Evolutionary conservation across 2,113 vertebrate genomes (phyloP).

Genomic region (Verasper variegatus): DNA sequence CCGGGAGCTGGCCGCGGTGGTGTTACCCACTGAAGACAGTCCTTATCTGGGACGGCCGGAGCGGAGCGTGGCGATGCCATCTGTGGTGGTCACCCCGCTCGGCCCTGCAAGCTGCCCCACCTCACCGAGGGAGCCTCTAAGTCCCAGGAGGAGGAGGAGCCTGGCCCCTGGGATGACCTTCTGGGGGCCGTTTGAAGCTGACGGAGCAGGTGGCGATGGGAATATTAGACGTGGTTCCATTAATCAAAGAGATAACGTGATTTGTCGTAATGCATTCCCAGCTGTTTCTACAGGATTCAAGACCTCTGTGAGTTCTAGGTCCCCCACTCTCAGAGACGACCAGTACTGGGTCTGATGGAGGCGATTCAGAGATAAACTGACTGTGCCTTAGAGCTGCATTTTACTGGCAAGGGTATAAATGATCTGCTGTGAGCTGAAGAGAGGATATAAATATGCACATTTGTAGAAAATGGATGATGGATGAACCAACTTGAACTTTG

Average conservation of each 20-base stretch:
- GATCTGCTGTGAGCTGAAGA: constrained; percentile 4
- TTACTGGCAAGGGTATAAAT: background rate
- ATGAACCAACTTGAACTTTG: constrained; percentile 20
- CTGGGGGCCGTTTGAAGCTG: constrained; percentile 82
- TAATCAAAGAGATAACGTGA: constrained; percentile 18
- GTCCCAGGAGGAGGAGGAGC: constrained; percentile 48
- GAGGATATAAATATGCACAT: background rate
- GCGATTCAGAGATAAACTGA: constrained; percentile 18
- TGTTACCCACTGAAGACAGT: constrained; percentile 48
- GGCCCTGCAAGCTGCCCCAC: constrained; percentile 55
- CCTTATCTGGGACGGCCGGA: constrained; percentile 71
- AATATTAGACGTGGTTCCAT: constrained; percentile 9
- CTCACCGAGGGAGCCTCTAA: constrained; percentile 59
- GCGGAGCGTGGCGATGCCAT: constrained; percentile 81
- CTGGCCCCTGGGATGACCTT: constrained; percentile 68
- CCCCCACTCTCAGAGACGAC: constrained; percentile 78
- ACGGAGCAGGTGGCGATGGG: constrained; percentile 24
- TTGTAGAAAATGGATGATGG: background rate
- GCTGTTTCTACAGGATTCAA: constrained; percentile 26
- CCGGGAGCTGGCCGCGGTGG: constrained; percentile 67
- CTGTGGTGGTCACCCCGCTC: constrained; percentile 87
- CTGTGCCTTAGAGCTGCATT: constrained; percentile 64
- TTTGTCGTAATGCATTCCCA: constrained; percentile 1
- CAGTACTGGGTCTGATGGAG: constrained; percentile 90
- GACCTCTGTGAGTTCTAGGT: constrained; percentile 36